Evolutionary conservation across 2,113 vertebrate species (phyloP), one percentile per base, ranked within the genome.

Genomic region (Apteryx owenii): DNA sequence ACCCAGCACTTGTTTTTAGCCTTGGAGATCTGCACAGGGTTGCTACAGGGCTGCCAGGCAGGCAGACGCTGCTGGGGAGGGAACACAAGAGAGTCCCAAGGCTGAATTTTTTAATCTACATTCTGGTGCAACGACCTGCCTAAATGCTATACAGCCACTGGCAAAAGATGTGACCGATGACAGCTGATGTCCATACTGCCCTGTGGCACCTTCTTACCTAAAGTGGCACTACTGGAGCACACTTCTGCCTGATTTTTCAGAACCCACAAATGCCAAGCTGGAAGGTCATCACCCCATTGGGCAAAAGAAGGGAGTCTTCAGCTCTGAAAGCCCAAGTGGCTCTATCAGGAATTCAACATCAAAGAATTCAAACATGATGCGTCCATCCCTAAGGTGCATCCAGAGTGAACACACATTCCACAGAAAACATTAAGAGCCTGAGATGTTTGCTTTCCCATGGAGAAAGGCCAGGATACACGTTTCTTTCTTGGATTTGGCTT

Each of bases 171-270:
- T 22, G 12, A 85, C 72, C 53, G 71, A 91, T 81, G 69, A 80
- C 66, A 83, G 60, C 72, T 54, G 65, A 77, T 6, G 2, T 89
- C 93, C 70, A 75, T 76, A 48, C 81, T 25, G 31, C 25, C 33
- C 62, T 36, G 81, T 58, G 50, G 44, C 38, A 75, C 17, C 17
- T 83, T 75, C 60, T 86, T 90, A 13, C 53, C 36, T 69, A 26
- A 28, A 17, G 42, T 6, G 25, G 46, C 81, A 90, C 88, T 96
- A 91, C 93, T 73, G 90, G 83, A 87, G 61, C 38, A 88, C 31
- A 60, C 20, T 0, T 7, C 73, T 62, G 42, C 90, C 50, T 90
- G 6, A 15, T 84, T 81, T 72, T 76, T 68, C 56, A 79, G 84
- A 92, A 66, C 26, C 22, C 29, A 79, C 65, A 66, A 85, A 90